These are phyloP conservation scores for Isichthys henryi DNA, from an alignment of 2,113 vertebrate species.

Conservation along the genomic window DNA sequence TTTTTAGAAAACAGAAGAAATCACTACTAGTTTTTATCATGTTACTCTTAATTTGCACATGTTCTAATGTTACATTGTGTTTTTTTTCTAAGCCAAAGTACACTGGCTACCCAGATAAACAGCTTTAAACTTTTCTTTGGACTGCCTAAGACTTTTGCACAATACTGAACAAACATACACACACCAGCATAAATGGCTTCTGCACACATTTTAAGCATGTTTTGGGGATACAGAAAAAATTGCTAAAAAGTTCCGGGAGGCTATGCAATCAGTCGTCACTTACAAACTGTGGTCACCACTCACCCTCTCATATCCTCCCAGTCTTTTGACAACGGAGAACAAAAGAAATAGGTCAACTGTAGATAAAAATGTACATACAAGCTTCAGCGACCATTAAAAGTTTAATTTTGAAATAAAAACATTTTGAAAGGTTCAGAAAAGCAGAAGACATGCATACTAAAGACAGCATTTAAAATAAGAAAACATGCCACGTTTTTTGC, in stretches of 20 bases:
- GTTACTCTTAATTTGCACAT: no score
- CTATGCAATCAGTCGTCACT: neutral
- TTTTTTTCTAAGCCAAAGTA: no score
- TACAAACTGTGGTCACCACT: neutral
- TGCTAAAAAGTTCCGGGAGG: neutral
- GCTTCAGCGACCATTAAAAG: neutral
- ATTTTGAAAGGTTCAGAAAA: neutral
- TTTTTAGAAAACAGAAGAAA: no score
- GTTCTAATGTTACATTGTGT: no score
- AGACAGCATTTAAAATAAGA: neutral
- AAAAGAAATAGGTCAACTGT: constrained; percentile 31
- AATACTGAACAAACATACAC: no score
- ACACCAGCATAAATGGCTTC: neutral
- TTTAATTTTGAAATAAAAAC: neutral
- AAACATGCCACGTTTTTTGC: neutral
- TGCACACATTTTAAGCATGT: neutral
- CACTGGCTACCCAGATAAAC: no score
- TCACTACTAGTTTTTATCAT: no score
- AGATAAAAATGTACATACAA: neutral
- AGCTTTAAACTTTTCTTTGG: no score
- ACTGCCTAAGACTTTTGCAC: no score
- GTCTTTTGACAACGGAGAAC: constrained; percentile 20
- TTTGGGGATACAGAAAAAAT: neutral
- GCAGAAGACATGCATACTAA: neutral
- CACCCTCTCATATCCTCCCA: constrained; percentile 30